A percentile compares a stretch with the other conserved stretches of the same genome.
phyloP scores from a whole-genome alignment of 2,113 vertebrate species.

The Lathamus discolor region DNA sequence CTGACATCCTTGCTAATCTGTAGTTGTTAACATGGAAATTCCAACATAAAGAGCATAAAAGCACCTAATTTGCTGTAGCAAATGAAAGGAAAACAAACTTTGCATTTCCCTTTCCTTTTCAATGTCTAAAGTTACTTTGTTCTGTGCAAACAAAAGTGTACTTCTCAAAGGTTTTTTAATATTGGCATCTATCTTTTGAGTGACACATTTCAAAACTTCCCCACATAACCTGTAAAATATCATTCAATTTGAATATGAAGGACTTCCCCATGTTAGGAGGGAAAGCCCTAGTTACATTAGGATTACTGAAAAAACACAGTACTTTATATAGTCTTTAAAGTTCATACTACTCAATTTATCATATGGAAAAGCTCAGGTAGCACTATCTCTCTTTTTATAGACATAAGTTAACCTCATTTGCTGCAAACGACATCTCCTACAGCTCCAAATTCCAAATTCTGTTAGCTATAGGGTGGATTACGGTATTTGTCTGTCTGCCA shows the following conservation, averaged over 20 bases:
- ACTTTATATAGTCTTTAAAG: neutral
- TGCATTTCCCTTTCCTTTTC: slow-evolving; percentile 63
- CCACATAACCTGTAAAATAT: slow-evolving; percentile 30
- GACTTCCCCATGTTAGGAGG: neutral
- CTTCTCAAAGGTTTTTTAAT: slow-evolving; percentile 56
- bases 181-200: slow-evolving; percentile 37
- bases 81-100: slow-evolving; percentile 75
- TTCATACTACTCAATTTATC: neutral
- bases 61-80: slow-evolving; percentile 73
- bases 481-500: neutral
- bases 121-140: slow-evolving; percentile 46
- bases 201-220: slow-evolving; percentile 47
- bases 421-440: neutral
- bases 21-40: slow-evolving; percentile 77
- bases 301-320: neutral
- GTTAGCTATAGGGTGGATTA: neutral
- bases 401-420: neutral
- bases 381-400: neutral
- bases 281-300: neutral
- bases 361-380: neutral
- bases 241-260: slow-evolving; percentile 28
- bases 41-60: slow-evolving; percentile 77
- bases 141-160: slow-evolving; percentile 41
- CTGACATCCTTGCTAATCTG: slow-evolving; percentile 75
- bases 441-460: neutral